Percentiles rank a stretch among this genome's conserved stretches.
phyloP scores from a whole-genome alignment of 1,140 invertebrate species.

The Leptinotarsa undecemlineata region DNA sequence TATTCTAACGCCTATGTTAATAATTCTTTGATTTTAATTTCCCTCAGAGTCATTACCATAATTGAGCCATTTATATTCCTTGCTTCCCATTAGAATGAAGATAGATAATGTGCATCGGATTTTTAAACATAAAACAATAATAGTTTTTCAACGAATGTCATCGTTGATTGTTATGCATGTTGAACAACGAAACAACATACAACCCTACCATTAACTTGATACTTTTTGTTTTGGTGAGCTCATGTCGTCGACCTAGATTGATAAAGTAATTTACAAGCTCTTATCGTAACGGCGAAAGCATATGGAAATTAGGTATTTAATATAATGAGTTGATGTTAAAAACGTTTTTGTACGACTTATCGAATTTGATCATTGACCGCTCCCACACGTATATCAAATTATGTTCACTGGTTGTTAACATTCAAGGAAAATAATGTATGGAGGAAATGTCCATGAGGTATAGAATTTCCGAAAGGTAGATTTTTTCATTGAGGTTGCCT shows the following conservation, averaged over 20 bases:
- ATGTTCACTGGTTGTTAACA: no score
- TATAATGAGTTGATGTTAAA: no score
- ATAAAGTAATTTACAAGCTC: not conserved
- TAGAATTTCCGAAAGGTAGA: no score
- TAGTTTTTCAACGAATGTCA: not conserved
- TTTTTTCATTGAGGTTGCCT: no score
- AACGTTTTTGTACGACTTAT: no score
- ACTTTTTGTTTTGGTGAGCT: not conserved
- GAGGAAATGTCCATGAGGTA: no score
- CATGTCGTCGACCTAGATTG: conserved; percentile 2
- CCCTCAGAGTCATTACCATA: not conserved
- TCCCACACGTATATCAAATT: no score
- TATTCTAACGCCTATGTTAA: not conserved
- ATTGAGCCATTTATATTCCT: not conserved
- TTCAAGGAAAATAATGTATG: no score
- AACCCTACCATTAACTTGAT: not conserved
- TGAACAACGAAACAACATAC: not conserved
- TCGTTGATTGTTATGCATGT: not conserved
- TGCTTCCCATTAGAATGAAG: not conserved
- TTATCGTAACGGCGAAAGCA: not conserved
- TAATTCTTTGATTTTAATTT: not conserved
- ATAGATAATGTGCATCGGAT: not conserved
- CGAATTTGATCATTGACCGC: no score
- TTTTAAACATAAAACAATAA: not conserved
- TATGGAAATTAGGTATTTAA: not conserved